phyloP scores from a whole-genome alignment of 2,888 invertebrate genomes.

The Drosophila neonasuta region DNA sequence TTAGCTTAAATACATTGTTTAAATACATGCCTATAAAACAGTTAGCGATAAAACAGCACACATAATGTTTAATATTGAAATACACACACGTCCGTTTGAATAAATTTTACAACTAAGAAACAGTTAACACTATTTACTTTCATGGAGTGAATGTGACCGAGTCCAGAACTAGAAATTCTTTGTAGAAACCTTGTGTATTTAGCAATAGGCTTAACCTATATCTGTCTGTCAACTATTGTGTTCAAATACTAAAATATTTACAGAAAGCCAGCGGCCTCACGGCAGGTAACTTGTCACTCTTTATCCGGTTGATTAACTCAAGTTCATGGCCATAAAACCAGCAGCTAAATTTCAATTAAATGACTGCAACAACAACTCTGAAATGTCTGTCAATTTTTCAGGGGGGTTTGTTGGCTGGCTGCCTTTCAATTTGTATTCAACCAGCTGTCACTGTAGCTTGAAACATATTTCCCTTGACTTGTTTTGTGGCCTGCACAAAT shows the following conservation, averaged over 20 bases:
- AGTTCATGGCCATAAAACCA: conserved; percentile 25
- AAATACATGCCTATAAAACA: conserved; percentile 26
- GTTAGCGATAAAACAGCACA: conserved; percentile 16
- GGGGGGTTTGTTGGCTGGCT: not conserved
- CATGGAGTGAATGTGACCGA: conserved; percentile 7
- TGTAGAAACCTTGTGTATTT: conserved; percentile 2
- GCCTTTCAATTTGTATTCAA: conserved; percentile 23
- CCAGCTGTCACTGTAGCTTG: conserved; percentile 37
- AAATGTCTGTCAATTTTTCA: conserved; percentile 32
- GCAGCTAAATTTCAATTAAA: conserved; percentile 47
- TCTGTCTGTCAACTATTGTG: not conserved
- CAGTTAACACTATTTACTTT: conserved; percentile 1
- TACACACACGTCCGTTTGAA: conserved; percentile 34
- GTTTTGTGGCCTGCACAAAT: conserved; percentile 49
- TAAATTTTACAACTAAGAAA: conserved; percentile 20
- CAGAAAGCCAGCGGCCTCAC: not conserved
- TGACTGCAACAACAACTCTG: conserved; percentile 23
- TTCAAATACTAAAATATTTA: not conserved
- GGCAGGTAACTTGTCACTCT: conserved; percentile 27
- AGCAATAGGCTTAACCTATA: not conserved
- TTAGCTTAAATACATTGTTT: conserved; percentile 19
- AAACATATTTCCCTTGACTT: conserved; percentile 32
- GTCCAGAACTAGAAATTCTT: not conserved
- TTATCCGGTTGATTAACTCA: conserved; percentile 22
- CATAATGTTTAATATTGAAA: conserved; percentile 30